Evolutionary conservation across 2,113 vertebrate species (phyloP).

Genomic region (Lates calcarifer): DNA sequence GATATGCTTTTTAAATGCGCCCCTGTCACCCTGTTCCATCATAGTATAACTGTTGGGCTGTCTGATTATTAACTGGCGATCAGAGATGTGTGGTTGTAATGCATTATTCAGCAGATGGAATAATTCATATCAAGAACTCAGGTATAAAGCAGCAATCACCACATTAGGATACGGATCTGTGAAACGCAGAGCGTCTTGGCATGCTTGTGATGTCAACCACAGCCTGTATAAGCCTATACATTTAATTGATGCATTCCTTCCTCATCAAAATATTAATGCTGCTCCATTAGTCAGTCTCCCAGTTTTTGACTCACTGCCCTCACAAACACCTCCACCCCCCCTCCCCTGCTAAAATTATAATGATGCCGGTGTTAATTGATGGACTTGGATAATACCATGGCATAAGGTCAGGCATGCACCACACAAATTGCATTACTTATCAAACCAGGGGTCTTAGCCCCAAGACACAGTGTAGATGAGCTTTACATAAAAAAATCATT

Average conservation of each 20-base stretch:
- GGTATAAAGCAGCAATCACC: conserved; percentile 2
- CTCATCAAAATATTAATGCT: conserved; percentile 22
- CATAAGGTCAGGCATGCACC: conserved; percentile 43
- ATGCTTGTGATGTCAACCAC: conserved; percentile 19
- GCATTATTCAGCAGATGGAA: conserved; percentile 30
- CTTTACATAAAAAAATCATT: conserved; percentile 55
- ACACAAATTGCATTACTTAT: conserved; percentile 65
- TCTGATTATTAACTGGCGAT: conserved; percentile 3
- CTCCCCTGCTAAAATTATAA: conserved; percentile 46
- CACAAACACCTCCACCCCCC: conserved; percentile 51
- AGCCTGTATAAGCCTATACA: background rate
- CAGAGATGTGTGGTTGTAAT: background rate
- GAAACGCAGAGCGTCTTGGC: background rate
- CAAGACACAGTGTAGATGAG: conserved; percentile 57
- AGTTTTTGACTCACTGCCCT: conserved; percentile 29
- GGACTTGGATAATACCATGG: conserved; percentile 62
- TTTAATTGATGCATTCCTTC: conserved; percentile 19
- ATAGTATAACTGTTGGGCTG: background rate
- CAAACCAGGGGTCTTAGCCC: conserved; percentile 51
- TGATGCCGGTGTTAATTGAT: conserved; percentile 69
- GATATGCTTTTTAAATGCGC: background rate
- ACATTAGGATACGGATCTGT: background rate
- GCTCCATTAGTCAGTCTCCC: conserved; percentile 29
- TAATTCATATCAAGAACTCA: conserved; percentile 2
- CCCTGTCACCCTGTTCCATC: background rate